Base-by-base conservation (phyloP, 2,888 invertebrate genomes). In the Coelopa pilipes region DNA sequence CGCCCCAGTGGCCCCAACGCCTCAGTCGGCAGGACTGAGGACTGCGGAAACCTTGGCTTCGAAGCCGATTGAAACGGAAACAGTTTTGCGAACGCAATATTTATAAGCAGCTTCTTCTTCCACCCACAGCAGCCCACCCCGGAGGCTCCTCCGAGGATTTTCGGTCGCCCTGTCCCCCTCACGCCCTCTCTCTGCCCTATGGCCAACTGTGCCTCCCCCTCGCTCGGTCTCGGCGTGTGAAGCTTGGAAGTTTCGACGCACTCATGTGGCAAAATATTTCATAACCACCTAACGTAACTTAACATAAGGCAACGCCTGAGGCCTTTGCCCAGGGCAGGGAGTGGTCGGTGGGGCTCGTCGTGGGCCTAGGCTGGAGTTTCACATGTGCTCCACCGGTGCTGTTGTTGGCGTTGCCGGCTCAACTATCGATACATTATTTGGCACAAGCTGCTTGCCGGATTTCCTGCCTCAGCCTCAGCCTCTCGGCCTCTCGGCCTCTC, bases 381-480 rank as follows among this genome's bases (percentile, higher is more conserved):
- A 15, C 62, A 57, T 57, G n/a, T 19, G 19, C n/a, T 10, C 19
- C 17, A 19, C 17, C 66, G 67, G 45, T 49, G 57, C 34, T 13
- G 45, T 65, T 66, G 74, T 73, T 47, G 57, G 47, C 71, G 76
- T 75, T 73, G 53, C 75, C 67, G 77, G 34, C 34, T 34, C 34
- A 34, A 34, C 34, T 34, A 34, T 34, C 34, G 34, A 34, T 34
- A 34, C 34, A 34, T 34, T 34, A 34, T 34, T 34, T 34, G 34
- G 7, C 34, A 34, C 34, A 34, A 34, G 34, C 34, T 4, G 34
- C 34, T 34, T 34, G 34, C 7, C 4, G 7, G 34, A 34, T 34
- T 34, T 34, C 34, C 7, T 34, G 2, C 34, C 7, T 34, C 34
- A 34, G 34, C n/a, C n/a, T n/a, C n/a, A n/a, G n/a, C n/a, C n/a